Evolutionary conservation across 2,888 invertebrate genomes (phyloP), one percentile per base, ranked within the genome.

Genomic region (Melieria crassipennis): DNA sequence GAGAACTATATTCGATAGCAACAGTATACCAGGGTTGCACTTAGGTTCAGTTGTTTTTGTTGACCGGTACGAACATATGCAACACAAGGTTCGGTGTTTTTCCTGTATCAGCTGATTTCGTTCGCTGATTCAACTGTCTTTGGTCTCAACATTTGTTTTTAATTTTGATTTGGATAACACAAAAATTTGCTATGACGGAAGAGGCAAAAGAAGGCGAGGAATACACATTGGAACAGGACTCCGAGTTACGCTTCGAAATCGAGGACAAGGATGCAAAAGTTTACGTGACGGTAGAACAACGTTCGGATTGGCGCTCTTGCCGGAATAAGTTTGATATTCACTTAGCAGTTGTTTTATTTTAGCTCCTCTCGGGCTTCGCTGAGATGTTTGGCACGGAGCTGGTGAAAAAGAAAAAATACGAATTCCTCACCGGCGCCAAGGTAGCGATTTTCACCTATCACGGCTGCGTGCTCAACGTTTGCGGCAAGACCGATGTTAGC

Each of bases 371-470:
- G 80, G 99, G 99, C 0, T 91, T 93, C 80, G 98, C 98, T 0
- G 99, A 99, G 88, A 91, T 99, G 58, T 99, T 99, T 88, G 99
- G 99, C 1, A 96, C 98, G 0, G 99, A 99, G 87, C 84, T 99
- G 71, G 95, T 97, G 0, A 94, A 94, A 87, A 95, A 95, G 67
- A 98, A 96, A 86, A 92, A 93, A 1, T 98, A 98, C 85, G 92
- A 92, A 79, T 98, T 98, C 85, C 90, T 90, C 7, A 90, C 94
- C 4, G 97, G 97, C 0, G 94, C 97, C 3, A 98, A 99, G 88
- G 93, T 97, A 7, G 98, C 98, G 0, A 93, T 99, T 16, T 99
- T 94, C 83, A 97, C 98, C 2, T 99, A 96, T 93, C 96, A 98
- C 83, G 97, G 97, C 1, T 98, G 98, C 83, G 91, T 91, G 0